A percentile compares a stretch with the other conserved stretches of the same genome.
phyloP scores from a whole-genome alignment of 53 echinoderm and acorn worm genomes.

The Arbacia lixula region DNA sequence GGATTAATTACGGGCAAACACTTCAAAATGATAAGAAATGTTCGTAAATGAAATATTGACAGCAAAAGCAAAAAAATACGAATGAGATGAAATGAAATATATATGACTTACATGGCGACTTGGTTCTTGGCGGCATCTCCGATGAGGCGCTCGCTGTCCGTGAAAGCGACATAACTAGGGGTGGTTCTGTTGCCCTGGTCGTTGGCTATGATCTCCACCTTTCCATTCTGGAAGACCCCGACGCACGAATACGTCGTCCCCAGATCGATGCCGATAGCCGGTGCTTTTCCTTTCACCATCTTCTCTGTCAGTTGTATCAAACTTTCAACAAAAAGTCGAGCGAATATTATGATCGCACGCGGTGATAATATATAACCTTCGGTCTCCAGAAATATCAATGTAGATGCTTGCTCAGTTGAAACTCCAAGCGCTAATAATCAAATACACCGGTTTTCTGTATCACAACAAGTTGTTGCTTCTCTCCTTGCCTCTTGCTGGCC shows the following conservation, averaged over 20 bases:
- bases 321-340: too few species aligned
- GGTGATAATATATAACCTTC: too few species aligned
- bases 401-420: too few species aligned
- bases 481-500: too few species aligned
- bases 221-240: constrained; percentile 20
- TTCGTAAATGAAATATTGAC: not conserved
- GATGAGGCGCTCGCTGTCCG: constrained; percentile 67
- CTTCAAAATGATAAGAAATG: too few species aligned
- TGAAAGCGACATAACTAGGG: constrained; percentile 47
- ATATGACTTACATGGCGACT: constrained; percentile 63
- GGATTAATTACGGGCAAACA: too few species aligned
- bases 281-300: constrained; percentile 33
- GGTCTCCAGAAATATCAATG: too few species aligned
- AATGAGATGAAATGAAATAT: not conserved
- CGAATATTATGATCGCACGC: too few species aligned
- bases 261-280: constrained; percentile 76
- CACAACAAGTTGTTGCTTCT: too few species aligned
- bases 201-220: constrained; percentile 22
- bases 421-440: too few species aligned
- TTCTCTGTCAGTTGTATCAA: too few species aligned
- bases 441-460: too few species aligned
- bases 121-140: constrained; percentile 82
- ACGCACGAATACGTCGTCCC: constrained; percentile 16
- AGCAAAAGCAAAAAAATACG: not conserved
- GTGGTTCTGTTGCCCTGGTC: constrained; percentile 59